phyloP scores from a whole-genome alignment of 1,140 invertebrate species.

The Frieseomelitta varia region DNA sequence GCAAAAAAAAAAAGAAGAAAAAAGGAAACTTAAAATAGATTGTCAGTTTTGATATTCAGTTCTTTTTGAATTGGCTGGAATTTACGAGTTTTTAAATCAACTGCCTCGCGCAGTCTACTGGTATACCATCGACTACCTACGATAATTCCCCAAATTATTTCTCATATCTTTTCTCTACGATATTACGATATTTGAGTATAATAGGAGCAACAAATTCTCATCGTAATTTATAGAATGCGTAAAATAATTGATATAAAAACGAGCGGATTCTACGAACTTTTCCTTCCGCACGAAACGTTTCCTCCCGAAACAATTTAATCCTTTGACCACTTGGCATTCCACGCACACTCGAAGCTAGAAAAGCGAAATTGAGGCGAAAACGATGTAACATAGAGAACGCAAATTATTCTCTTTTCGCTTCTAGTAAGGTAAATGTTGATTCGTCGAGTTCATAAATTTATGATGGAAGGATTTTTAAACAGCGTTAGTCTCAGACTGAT shows the following conservation, averaged over 20 bases:
- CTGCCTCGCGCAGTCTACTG: background rate
- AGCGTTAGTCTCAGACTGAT: background rate
- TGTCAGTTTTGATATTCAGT: constrained; percentile 5
- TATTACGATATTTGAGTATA: background rate
- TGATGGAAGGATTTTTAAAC: background rate
- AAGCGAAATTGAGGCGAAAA: background rate
- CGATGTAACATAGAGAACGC: background rate
- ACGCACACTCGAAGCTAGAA: background rate
- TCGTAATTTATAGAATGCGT: background rate
- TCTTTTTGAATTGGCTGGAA: background rate
- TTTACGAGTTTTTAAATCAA: background rate
- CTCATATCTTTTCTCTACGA: background rate
- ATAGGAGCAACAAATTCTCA: background rate
- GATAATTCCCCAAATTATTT: background rate
- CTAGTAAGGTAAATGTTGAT: background rate
- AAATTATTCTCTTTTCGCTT: background rate
- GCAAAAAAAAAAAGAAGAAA: too few relatives aligned
- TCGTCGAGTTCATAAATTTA: background rate
- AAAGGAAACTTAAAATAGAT: background rate
- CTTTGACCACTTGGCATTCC: background rate
- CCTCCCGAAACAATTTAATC: constrained; percentile 36
- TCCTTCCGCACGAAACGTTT: too few relatives aligned
- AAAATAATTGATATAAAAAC: background rate
- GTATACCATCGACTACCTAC: background rate
- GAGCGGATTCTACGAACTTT: background rate